phyloP scores from a whole-genome alignment of 2,888 invertebrate species.

The Elegia similella region DNA sequence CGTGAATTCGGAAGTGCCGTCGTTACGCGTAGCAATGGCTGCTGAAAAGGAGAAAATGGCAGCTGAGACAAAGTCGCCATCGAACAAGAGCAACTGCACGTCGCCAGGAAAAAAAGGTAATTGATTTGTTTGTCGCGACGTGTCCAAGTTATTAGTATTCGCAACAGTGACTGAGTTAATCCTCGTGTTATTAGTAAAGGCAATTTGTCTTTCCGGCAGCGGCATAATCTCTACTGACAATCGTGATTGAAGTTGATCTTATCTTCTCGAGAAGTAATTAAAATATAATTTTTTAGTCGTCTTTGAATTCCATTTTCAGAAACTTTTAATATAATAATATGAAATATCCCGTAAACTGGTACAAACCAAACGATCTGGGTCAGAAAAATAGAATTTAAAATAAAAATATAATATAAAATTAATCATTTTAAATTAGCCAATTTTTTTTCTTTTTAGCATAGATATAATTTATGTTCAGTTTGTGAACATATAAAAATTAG shows the following conservation, averaged over 20 bases:
- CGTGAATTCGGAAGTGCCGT: conserved; percentile 48
- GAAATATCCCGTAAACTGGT: too few species aligned
- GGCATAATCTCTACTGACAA: neutral
- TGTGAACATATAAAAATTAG: too few species aligned
- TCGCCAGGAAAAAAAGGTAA: conserved; percentile 79
- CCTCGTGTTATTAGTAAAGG: neutral
- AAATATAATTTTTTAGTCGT: too few species aligned
- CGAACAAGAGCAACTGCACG: conserved; percentile 73
- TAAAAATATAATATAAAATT: too few species aligned
- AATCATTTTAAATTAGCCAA: too few species aligned
- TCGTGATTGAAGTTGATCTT: neutral
- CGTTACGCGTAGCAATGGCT: conserved; percentile 59
- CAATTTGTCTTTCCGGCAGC: neutral
- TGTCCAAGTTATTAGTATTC: neutral
- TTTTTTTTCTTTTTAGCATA: too few species aligned
- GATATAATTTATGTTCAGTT: too few species aligned
- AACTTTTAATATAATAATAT: too few species aligned
- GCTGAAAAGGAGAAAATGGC: conserved; percentile 78
- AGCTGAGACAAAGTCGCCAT: conserved; percentile 70
- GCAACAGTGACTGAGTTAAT: neutral
- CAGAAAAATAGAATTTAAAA: too few species aligned
- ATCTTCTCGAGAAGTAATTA: neutral
- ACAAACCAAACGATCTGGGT: too few species aligned
- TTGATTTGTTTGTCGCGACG: neutral
- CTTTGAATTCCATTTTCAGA: too few species aligned